These are phyloP conservation scores for Orthosia incerta DNA, from an alignment of 2,888 invertebrate genomes.

Conservation along the genomic window DNA sequence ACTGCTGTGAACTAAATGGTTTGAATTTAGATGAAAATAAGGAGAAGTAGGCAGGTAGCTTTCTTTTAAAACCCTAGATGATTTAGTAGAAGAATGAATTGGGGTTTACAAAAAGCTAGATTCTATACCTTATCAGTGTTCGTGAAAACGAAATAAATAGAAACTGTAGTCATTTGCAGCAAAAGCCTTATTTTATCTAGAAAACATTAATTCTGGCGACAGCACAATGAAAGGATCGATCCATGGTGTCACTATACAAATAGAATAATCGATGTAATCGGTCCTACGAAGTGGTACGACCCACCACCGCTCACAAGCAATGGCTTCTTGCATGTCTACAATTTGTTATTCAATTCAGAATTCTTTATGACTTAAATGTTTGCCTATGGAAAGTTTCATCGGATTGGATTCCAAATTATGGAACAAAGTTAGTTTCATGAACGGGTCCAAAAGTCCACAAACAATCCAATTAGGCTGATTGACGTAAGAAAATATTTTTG, in stretches of 20 bases:
- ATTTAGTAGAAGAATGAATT: background rate
- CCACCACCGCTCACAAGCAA: slow-evolving; percentile 10
- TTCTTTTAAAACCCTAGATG: background rate
- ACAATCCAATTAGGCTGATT: slow-evolving; percentile 46
- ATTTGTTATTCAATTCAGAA: slow-evolving; percentile 14
- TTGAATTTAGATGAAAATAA: background rate
- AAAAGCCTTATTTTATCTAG: slow-evolving; percentile 8
- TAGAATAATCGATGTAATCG: slow-evolving; percentile 38
- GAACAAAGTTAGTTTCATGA: slow-evolving; percentile 19
- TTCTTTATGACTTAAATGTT: slow-evolving; percentile 3
- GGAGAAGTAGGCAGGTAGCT: background rate
- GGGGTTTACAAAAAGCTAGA: no score
- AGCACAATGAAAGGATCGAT: slow-evolving; percentile 34
- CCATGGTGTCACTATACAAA: slow-evolving; percentile 22
- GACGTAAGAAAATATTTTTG: slow-evolving; percentile 48
- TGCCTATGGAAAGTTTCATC: background rate
- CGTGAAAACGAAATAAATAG: background rate
- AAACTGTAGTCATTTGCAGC: background rate
- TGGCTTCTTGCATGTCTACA: slow-evolving; percentile 16
- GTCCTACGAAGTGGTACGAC: slow-evolving; percentile 26
- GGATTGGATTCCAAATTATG: slow-evolving; percentile 15
- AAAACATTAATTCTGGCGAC: slow-evolving; percentile 20
- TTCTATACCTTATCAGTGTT: background rate
- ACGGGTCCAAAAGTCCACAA: slow-evolving; percentile 43
- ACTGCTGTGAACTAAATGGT: background rate